A percentile compares a stretch with the other conserved stretches of the same genome.
Evolutionary conservation across 1,140 invertebrate genomes (phyloP).

Genomic region (Drosophila bocqueti): DNA sequence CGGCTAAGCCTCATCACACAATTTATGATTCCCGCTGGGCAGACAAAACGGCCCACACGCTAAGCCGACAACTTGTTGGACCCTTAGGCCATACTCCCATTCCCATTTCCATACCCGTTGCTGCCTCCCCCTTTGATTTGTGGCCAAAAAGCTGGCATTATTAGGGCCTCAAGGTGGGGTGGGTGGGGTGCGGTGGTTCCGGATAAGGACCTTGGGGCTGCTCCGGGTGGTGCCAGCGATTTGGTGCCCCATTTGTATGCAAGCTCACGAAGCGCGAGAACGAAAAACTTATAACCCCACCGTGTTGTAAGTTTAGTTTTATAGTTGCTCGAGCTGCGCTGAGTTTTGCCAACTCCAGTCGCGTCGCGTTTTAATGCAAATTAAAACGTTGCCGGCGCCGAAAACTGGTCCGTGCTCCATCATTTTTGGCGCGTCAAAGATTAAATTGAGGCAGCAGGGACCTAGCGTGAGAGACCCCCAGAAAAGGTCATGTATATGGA

Average conservation of each 20-base stretch:
- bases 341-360: slow-evolving; percentile 49
- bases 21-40: slow-evolving; percentile 58
- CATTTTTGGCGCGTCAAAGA: slow-evolving; percentile 59
- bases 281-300: slow-evolving; percentile 67
- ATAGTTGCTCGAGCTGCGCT: slow-evolving; percentile 54
- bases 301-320: slow-evolving; percentile 77
- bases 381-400: slow-evolving; percentile 71
- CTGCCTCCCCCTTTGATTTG: slow-evolving; percentile 56
- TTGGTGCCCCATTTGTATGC: slow-evolving; percentile 70
- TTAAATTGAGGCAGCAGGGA: slow-evolving; percentile 56
- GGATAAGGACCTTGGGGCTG: slow-evolving; percentile 4
- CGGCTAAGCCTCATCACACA: slow-evolving; percentile 39
- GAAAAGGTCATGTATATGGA: slow-evolving; percentile 20
- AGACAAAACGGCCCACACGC: slow-evolving; percentile 59
- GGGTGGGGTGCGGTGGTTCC: background rate
- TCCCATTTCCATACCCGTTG: no score
- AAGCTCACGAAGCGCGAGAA: slow-evolving; percentile 54
- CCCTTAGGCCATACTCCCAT: slow-evolving; percentile 16
- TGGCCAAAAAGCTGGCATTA: slow-evolving; percentile 49
- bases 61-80: slow-evolving; percentile 75
- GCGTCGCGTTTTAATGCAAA: slow-evolving; percentile 77
- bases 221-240: slow-evolving; percentile 16
- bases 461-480: background rate
- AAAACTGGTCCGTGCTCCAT: slow-evolving; percentile 63
- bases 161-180: slow-evolving; percentile 53